These are phyloP conservation scores for Solenopsis invicta DNA, from an alignment of 1,140 invertebrate species.

Conservation along the genomic window DNA sequence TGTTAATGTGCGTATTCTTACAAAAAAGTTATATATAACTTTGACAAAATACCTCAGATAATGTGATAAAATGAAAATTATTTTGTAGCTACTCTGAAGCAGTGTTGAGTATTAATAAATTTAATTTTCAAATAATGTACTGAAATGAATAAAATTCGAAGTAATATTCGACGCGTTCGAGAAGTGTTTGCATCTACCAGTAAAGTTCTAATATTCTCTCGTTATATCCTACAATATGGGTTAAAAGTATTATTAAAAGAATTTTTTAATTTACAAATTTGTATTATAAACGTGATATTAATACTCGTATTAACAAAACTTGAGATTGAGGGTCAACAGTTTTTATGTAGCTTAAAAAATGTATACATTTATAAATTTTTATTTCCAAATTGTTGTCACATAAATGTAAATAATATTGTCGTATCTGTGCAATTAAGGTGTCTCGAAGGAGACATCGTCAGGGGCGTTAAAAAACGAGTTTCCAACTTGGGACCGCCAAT, in stretches of 20 bases:
- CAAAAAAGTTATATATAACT: not conserved
- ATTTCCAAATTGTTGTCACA: not conserved
- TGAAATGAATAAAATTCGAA: not conserved
- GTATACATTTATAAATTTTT: not conserved
- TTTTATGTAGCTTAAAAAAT: not conserved
- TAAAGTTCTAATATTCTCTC: not conserved
- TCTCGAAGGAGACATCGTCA: not conserved
- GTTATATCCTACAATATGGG: not conserved
- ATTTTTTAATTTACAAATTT: not conserved
- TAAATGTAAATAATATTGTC: not conserved
- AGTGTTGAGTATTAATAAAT: constrained; percentile 29
- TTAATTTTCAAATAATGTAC: not conserved
- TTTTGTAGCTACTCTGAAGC: not conserved
- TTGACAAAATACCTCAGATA: constrained; percentile 11
- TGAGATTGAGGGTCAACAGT: not conserved
- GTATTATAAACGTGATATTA: not conserved
- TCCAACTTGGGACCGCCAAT: constrained; percentile 19
- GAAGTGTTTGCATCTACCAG: not conserved
- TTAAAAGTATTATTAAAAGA: not conserved
- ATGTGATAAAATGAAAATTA: not conserved
- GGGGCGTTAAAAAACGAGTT: not conserved
- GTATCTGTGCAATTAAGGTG: not conserved
- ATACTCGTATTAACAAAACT: not conserved
- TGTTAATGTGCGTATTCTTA: constrained; percentile 9
- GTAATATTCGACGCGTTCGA: not conserved